Evolutionary conservation across 2,113 vertebrate species (phyloP).

Genomic region (Hyla sarda): DNA sequence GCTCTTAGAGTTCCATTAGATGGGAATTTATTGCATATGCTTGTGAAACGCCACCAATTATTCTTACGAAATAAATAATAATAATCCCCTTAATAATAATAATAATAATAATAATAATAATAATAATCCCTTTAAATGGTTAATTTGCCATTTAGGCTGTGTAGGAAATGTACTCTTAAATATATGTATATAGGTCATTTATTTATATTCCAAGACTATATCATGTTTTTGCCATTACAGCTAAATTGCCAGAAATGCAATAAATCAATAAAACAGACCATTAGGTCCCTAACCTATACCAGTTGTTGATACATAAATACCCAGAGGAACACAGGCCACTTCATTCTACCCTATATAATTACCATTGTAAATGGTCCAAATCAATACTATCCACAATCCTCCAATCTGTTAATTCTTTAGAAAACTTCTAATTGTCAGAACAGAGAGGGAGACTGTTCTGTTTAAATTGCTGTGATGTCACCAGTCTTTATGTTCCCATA

Average conservation of each 20-base stretch:
- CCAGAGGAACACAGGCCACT: neutral
- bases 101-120: too few relatives aligned
- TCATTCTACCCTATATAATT: neutral
- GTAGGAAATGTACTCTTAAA: neutral
- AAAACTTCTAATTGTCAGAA: neutral
- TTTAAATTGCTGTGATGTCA: neutral
- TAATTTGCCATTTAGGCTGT: neutral
- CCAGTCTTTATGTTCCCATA: neutral
- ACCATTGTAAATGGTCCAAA: neutral
- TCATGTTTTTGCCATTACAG: neutral
- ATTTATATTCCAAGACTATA: neutral
- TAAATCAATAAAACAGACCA: neutral
- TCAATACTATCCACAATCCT: conserved; percentile 6
- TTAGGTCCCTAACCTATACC: conserved; percentile 10
- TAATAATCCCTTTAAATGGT: too few relatives aligned
- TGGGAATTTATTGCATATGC: too few relatives aligned
- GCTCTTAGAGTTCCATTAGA: too few relatives aligned
- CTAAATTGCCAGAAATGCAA: neutral
- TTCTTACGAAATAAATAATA: too few relatives aligned
- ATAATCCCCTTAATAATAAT: too few relatives aligned
- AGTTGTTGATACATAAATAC: neutral
- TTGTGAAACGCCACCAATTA: too few relatives aligned
- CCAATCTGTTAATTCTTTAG: neutral
- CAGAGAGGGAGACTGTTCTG: neutral
- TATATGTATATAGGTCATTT: neutral